A percentile compares a stretch with the other conserved stretches of the same genome.
Evolutionary conservation across 2,113 vertebrate species (phyloP).

Genomic region (Psilopsiagon aymara): DNA sequence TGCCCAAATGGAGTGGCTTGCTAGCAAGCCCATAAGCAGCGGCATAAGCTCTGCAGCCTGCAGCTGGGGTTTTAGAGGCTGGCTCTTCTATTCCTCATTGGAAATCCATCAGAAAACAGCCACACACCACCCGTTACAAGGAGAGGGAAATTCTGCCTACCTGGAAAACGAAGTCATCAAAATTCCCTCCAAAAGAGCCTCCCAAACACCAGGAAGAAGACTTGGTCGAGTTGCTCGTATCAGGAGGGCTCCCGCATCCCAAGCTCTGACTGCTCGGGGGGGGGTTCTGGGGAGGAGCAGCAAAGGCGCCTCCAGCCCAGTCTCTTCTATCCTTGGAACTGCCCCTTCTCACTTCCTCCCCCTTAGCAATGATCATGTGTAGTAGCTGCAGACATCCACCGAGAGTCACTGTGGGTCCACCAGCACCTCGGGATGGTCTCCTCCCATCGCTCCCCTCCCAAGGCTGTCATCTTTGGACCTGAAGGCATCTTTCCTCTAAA

Average conservation of each 20-base stretch:
- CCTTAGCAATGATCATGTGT: neutral
- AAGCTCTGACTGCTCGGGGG: neutral
- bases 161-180: slow-evolving; percentile 41
- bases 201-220: fast-evolving
- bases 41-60: neutral
- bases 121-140: fast-evolving
- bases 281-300: neutral
- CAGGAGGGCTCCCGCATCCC: slow-evolving; percentile 22
- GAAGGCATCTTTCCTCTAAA: neutral
- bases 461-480: neutral
- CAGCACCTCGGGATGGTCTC: neutral
- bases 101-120: fast-evolving
- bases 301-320: neutral
- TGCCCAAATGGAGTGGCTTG: neutral
- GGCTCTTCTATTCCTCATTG: neutral
- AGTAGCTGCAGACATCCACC: neutral
- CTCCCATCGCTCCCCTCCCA: neutral
- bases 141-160: slow-evolving; percentile 22
- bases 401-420: slow-evolving; percentile 61
- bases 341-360: slow-evolving; percentile 17
- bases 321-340: neutral
- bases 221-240: neutral
- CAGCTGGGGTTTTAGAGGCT: neutral
- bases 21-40: neutral
- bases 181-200: neutral